phyloP scores from a whole-genome alignment of 1,140 invertebrate genomes.

The Anthonomus grandis region DNA sequence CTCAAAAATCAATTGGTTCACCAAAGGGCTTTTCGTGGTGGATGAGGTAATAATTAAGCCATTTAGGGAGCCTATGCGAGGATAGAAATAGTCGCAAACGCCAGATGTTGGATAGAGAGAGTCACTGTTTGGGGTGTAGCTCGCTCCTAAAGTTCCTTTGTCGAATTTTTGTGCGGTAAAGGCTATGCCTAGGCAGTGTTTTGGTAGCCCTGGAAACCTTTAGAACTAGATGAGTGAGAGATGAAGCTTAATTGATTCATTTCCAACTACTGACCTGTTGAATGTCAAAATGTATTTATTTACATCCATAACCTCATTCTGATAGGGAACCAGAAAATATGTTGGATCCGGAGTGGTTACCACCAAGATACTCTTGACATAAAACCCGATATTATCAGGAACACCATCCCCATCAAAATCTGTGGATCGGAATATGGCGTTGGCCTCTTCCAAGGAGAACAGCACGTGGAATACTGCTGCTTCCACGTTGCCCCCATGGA shows the following conservation, averaged over 20 bases:
- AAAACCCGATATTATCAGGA: conserved; percentile 36
- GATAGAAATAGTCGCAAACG: conserved; percentile 1
- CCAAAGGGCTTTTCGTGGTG: neutral
- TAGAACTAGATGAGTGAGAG: conserved; percentile 40
- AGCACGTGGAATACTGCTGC: conserved; percentile 23
- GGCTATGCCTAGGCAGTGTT: conserved; percentile 36
- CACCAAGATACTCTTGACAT: conserved; percentile 27
- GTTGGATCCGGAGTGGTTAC: conserved; percentile 1
- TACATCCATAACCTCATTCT: neutral
- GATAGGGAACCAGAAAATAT: conserved; percentile 20
- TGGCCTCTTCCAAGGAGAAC: conserved; percentile 30
- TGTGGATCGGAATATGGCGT: conserved; percentile 31
- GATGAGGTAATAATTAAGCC: conserved; percentile 8
- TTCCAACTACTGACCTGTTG: neutral
- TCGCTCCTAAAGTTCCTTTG: conserved; percentile 29
- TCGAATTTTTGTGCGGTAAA: conserved; percentile 34
- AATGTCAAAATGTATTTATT: neutral
- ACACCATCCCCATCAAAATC: conserved; percentile 36
- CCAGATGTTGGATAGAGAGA: neutral
- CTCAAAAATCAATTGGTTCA: conserved; percentile 13
- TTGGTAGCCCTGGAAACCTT: conserved; percentile 37
- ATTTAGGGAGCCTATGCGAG: conserved; percentile 2
- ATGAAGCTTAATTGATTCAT: too few relatives aligned
- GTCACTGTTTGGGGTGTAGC: conserved; percentile 24
- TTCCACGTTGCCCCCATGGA: conserved; percentile 19